Percentiles rank a stretch among this genome's conserved stretches.
Evolutionary conservation across 2,113 vertebrate genomes (phyloP).

Genomic region (Paracanthobrama guichenoti): DNA sequence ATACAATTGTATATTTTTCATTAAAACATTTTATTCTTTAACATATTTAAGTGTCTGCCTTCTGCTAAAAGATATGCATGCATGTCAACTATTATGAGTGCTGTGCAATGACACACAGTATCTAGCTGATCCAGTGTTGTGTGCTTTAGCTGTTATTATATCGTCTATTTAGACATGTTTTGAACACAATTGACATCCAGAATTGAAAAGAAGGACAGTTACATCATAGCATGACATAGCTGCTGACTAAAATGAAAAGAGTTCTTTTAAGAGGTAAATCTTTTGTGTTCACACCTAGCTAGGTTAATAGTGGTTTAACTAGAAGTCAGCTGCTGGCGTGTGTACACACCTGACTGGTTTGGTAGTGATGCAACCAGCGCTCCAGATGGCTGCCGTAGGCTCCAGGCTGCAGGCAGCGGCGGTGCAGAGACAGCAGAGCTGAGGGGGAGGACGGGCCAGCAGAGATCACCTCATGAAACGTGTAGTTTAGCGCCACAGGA

Average conservation of each 20-base stretch:
- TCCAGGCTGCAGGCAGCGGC: constrained; percentile 82
- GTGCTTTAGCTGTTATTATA: background rate
- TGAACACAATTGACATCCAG: background rate
- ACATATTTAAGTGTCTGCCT: too few species aligned
- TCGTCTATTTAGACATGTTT: background rate
- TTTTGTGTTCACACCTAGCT: constrained; percentile 51
- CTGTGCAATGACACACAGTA: background rate
- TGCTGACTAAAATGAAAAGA: background rate
- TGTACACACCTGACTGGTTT: constrained; percentile 78
- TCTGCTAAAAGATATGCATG: too few species aligned
- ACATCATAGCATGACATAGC: background rate
- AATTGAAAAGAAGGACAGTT: background rate
- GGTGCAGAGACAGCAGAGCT: constrained; percentile 79
- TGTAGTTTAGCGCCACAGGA: constrained; percentile 81
- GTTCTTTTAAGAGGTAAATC: background rate
- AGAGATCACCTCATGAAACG: constrained; percentile 85
- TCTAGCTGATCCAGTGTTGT: background rate
- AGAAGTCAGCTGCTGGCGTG: constrained; percentile 49
- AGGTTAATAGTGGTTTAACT: constrained; percentile 79
- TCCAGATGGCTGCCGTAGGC: constrained; percentile 83
- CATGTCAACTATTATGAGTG: background rate
- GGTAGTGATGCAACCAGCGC: constrained; percentile 82
- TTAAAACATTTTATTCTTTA: too few species aligned
- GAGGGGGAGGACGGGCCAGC: constrained; percentile 74
- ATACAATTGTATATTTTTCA: too few species aligned